Evolutionary conservation across 2,888 invertebrate species (phyloP).

Genomic region (Archips xylosteana): DNA sequence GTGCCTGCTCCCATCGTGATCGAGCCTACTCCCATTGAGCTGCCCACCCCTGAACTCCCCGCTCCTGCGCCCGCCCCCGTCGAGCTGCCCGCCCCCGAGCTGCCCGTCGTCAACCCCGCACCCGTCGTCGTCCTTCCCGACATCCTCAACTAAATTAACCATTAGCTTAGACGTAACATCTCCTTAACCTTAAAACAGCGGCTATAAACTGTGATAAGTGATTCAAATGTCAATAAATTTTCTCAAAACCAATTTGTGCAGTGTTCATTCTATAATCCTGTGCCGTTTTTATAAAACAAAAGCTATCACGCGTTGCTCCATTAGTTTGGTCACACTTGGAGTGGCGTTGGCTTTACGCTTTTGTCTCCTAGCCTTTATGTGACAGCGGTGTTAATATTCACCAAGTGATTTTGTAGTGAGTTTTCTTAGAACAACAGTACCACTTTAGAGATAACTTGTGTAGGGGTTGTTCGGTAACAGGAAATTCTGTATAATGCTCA

Average conservation of each 20-base stretch:
- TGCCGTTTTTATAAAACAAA: no score
- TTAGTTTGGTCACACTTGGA: background rate
- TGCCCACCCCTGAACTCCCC: slow-evolving; percentile 11
- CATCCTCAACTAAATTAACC: slow-evolving; percentile 16
- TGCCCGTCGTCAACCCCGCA: slow-evolving; percentile 14
- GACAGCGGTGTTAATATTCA: background rate
- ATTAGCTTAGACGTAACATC: slow-evolving; percentile 7
- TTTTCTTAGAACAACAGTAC: slow-evolving; percentile 5
- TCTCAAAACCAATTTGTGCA: no score
- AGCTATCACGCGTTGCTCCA: background rate
- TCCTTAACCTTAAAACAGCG: slow-evolving; percentile 19
- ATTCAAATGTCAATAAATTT: slow-evolving; percentile 17
- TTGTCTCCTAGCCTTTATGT: background rate
- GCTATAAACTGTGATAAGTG: slow-evolving; percentile 31
- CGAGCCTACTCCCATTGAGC: slow-evolving; percentile 25
- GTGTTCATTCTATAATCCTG: no score
- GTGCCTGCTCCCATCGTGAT: slow-evolving; percentile 29
- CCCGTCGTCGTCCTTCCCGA: slow-evolving; percentile 33
- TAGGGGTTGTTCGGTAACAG: background rate
- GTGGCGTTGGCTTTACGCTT: background rate
- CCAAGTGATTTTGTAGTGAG: background rate
- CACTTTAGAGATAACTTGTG: slow-evolving; percentile 6
- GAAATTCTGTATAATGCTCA: slow-evolving; percentile 15
- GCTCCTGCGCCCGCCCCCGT: slow-evolving; percentile 20
- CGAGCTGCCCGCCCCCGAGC: slow-evolving; percentile 23